A percentile compares a stretch with the other conserved stretches of the same genome.
phyloP scores from a whole-genome alignment of 2,888 invertebrate species.

The Oasisia sp. region DNA sequence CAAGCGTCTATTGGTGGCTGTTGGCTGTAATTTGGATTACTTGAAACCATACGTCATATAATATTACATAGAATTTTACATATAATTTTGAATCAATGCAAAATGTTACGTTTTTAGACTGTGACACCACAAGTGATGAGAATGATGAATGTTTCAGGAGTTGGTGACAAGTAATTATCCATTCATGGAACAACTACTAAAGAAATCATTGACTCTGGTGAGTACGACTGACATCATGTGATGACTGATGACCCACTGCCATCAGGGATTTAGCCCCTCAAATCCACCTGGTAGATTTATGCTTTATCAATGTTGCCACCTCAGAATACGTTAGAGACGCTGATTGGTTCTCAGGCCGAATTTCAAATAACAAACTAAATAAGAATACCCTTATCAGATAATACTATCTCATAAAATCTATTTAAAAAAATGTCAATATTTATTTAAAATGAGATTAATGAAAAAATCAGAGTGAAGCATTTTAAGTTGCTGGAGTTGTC shows the following conservation, averaged over 20 bases:
- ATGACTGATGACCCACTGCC: neutral
- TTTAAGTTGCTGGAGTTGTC: neutral
- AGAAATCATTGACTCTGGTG: conserved; percentile 21
- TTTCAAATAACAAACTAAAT: too few species aligned
- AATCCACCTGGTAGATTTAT: too few species aligned
- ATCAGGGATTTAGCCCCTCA: neutral
- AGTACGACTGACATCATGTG: neutral
- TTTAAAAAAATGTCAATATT: neutral
- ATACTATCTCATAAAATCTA: too few species aligned
- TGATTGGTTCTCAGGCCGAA: too few species aligned
- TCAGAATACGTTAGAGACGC: too few species aligned
- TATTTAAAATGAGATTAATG: neutral
- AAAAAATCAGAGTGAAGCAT: neutral
- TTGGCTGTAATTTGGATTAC: too few species aligned
- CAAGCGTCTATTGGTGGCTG: too few species aligned
- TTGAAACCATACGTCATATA: too few species aligned
- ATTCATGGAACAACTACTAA: conserved; percentile 24
- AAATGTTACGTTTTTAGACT: neutral
- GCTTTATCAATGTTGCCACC: too few species aligned
- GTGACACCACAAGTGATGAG: neutral
- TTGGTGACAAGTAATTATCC: conserved; percentile 20
- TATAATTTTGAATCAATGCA: too few species aligned
- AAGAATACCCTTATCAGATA: too few species aligned
- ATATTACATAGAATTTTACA: too few species aligned
- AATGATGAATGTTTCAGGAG: conserved; percentile 18